Percentiles rank a stretch among this genome's conserved stretches.
Evolutionary conservation across 2,113 vertebrate species (phyloP).

Genomic region (Monopterus albus): DNA sequence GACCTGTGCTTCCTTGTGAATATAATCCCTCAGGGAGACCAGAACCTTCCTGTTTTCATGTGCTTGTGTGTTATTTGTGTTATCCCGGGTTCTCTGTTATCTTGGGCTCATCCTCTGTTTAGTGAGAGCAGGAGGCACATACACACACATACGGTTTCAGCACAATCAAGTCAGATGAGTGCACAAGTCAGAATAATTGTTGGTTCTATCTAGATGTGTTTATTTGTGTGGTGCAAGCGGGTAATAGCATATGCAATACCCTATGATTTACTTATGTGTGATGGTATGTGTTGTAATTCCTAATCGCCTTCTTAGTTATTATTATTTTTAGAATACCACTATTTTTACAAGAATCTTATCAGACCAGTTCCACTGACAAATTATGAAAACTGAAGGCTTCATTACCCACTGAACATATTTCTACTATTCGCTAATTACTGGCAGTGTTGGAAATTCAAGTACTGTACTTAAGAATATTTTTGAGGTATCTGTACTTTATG

Average conservation of each 20-base stretch:
- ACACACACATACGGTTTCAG: conserved; percentile 30
- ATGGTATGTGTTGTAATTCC: too few relatives aligned
- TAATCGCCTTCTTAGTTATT: too few relatives aligned
- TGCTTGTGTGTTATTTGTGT: conserved; percentile 33
- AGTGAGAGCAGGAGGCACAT: conserved; percentile 14
- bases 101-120: conserved; percentile 17
- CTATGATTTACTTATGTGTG: neutral
- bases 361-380: neutral
- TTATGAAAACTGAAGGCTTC: neutral
- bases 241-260: neutral
- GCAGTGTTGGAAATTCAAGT: too few relatives aligned
- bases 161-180: conserved; percentile 28
- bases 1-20: conserved; percentile 46
- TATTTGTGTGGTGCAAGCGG: conserved; percentile 14
- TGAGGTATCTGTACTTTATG: too few relatives aligned
- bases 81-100: conserved; percentile 8
- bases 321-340: neutral
- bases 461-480: too few relatives aligned
- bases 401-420: neutral
- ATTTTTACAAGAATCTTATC: neutral
- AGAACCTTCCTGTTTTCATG: conserved; percentile 11
- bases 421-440: conserved; percentile 5
- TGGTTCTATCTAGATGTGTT: conserved; percentile 30
- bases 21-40: conserved; percentile 43
- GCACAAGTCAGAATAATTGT: conserved; percentile 34